Evolutionary conservation across 2,888 invertebrate species (phyloP), one percentile per base, ranked within the genome.

Genomic region (Agrochola macilenta): DNA sequence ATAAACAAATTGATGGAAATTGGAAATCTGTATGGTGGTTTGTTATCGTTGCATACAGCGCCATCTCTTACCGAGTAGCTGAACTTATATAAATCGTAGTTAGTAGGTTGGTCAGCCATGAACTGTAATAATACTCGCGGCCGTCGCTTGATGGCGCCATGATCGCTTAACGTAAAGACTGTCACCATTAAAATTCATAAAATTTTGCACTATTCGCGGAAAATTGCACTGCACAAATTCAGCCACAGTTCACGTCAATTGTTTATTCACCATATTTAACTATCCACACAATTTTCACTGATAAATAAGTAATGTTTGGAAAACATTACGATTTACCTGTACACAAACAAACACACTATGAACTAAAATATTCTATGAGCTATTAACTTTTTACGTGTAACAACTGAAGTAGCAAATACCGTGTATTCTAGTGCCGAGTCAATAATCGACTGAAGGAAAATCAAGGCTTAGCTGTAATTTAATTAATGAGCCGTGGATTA

Each of bases 151-250:
- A 96, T 93, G 97, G 96, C 95, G 96, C 96, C 97, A 96, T 97
- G 94, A 61, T 97, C 97, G 93, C 96, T 97, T 90, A 97, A 95
- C 82, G 97, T 95, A 93, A 97, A 97, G 95, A 98, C 97, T 95
- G 97, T 97, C 96, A 98, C 98, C 98, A 98, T 98, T 92, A 93
- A 95, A 93, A 93, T 91, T 93, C 96, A 96, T 96, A 92, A 93
- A 95, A 93, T 91, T 60, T 85, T 87, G 80, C 89, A 89, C 87
- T 80, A 78, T 88, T 76, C 77, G 76, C 82, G 81, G 84, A 81
- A 89, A 91, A 89, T 74, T 68, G 49, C 80, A 84, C 84, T 76
- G 54, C 76, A 88, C 80, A 68, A 81, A 74, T 71, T 78, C 69
- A 83, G 69, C 77, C 79, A 84, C 83, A 82, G 69, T 79, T 82